Evolutionary conservation across 2,888 invertebrate genomes (phyloP), one percentile per base, ranked within the genome.

Genomic region (Coleophora deauratella): DNA sequence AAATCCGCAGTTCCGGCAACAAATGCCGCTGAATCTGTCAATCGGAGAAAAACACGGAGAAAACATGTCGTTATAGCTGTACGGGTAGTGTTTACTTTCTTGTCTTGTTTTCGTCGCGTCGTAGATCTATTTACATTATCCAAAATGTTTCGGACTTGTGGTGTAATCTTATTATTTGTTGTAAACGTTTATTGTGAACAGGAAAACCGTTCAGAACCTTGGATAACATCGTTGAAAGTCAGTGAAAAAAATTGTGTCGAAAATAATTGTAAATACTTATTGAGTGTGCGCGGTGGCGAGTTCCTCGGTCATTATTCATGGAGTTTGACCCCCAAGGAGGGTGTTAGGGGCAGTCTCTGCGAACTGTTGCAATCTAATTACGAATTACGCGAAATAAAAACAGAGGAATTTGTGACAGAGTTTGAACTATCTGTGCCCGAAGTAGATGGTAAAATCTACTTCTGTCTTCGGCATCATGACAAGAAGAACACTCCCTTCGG

Each of bases 71-170:
- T 50, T 65, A 47, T 64, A 61, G 48, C 42, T 51, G 44, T 54
- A 50, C 51, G 55, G 30, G 21, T 34, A 40, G 52, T 49, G 53
- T 52, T 50, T 50, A n/a, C n/a, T 47, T 59, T 61, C 60, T 72
- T 72, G 72, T 66, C 55, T 59, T 67, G 21, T 69, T 58, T 48
- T 47, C 51, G 54, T 59, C 63, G 53, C 57, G 21, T 21, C 21
- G 21, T 21, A 21, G 21, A 52, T 41, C 49, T 47, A 43, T 46
- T 41, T 49, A 50, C 59, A 63, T 58, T 65, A 55, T 51, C 51
- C 37, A 72, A 59, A 61, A 57, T 73, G 55, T 59, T 79, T 57
- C 85, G 85, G 86, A 85, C 85, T 85, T 84, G 84, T 81, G 72
- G 81, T 57, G 70, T 80, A 76, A 54, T 77, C 42, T 47, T 77